phyloP scores from a whole-genome alignment of 2,888 invertebrate genomes.

The Agrochola lychnidis region DNA sequence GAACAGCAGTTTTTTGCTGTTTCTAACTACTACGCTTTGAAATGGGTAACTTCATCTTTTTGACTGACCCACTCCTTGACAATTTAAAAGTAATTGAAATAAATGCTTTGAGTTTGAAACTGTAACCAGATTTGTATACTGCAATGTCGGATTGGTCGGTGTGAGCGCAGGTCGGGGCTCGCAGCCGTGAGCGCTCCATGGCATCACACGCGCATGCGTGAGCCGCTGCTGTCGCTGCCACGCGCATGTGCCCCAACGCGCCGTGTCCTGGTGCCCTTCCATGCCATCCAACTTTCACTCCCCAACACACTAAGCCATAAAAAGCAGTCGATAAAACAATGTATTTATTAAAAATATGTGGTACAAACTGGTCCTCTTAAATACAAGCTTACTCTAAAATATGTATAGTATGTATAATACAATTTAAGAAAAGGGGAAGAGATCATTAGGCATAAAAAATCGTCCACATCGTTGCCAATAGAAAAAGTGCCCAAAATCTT shows the following conservation, averaged over 20 bases:
- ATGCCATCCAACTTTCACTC: slow-evolving; percentile 86
- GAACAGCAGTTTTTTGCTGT: background rate
- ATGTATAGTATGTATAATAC: background rate
- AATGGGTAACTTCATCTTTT: background rate
- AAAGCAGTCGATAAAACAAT: slow-evolving; percentile 65
- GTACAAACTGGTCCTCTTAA: background rate
- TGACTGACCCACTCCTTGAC: background rate
- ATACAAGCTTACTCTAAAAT: background rate
- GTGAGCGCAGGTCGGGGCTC: slow-evolving; percentile 68
- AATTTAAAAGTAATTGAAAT: background rate
- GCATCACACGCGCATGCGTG: slow-evolving; percentile 81
- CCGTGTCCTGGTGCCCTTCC: slow-evolving; percentile 88
- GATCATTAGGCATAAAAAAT: background rate
- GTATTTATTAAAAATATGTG: background rate
- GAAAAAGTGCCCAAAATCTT: background rate
- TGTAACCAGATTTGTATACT: background rate
- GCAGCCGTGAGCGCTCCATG: slow-evolving; percentile 65
- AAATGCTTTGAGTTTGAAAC: background rate
- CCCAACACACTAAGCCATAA: slow-evolving; percentile 71
- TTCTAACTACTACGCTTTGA: background rate
- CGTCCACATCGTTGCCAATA: background rate
- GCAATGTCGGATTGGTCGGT: slow-evolving; percentile 64
- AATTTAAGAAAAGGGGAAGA: background rate
- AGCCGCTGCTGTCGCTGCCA: slow-evolving; percentile 61
- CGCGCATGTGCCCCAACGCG: slow-evolving; percentile 74